Base-by-base conservation (phyloP, 2,797 vertebrate genomes). In the Amblyraja radiata region DNA sequence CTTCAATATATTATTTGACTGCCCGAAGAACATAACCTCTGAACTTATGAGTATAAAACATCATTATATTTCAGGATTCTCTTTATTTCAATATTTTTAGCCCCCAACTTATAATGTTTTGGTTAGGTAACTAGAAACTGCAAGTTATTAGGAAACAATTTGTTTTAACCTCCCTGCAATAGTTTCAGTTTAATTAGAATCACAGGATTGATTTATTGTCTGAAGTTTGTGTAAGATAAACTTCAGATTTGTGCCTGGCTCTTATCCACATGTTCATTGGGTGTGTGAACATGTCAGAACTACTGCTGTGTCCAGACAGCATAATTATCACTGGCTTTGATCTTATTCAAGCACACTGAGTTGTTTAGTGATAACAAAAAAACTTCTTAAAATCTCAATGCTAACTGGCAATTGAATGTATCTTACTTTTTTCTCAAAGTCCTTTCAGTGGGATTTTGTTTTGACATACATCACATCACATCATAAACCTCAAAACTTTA, bases 61-160 rank as follows among this genome's bases (percentile, higher is more conserved):
- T 90, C 32, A 73, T 90, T 73, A 73, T 73, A 16, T 36, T 71
- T 90, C 32, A 73, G n/a, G 88, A 90, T 90, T 68, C 68, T 71
- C 32, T 68, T 73, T 71, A 61, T n/a, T 90, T 84, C 61, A 71
- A 90, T 90, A 39, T 39, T 73, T 90, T 73, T 90, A 18, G 61
- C 28, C 32, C n/a, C 71, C 88, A 73, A 16, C 71, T 13, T 3
- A 11, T 23, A 90, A 39, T 9, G 2, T 11, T 90, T 90, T 71
- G 5, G 68, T 73, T 9, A 9, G 68, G 68, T 46, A 90, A 90
- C 18, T 5, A 39, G 36, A 90, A 90, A 81, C 79, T 36, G 6
- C 1, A 81, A 81, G 36, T 46, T 18, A 90, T 10, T 73, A 39
- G 18, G 36, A 90, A 73, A 16, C 16, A 73, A 9, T 68, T n/a